These are phyloP conservation scores for Trichonephila inaurata DNA, from an alignment of 1,140 invertebrate species.

Conservation along the genomic window DNA sequence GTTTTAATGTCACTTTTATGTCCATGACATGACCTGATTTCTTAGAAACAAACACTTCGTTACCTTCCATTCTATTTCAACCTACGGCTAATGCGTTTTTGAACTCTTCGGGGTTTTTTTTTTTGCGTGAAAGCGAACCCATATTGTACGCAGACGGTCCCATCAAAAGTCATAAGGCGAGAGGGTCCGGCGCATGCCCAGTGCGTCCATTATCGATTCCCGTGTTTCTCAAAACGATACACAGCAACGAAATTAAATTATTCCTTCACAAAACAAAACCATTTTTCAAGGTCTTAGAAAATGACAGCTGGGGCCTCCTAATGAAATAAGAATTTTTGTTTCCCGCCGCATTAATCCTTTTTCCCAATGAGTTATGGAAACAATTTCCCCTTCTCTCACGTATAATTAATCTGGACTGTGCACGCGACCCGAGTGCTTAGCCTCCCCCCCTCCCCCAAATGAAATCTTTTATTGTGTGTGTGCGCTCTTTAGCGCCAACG, in stretches of 20 bases:
- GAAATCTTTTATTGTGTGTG: neutral
- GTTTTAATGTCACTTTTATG: too few species aligned
- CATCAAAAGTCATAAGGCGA: neutral
- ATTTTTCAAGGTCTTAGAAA: slow-evolving; percentile 17
- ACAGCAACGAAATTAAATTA: slow-evolving; percentile 43
- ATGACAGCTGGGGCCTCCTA: neutral
- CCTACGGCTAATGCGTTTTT: too few species aligned
- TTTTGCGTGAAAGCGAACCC: neutral
- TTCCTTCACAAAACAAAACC: slow-evolving; percentile 44
- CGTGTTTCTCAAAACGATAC: neutral
- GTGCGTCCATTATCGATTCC: neutral
- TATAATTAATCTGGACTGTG: neutral
- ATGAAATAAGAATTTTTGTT: slow-evolving; percentile 39
- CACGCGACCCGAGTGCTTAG: neutral
- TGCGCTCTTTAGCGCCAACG: neutral
- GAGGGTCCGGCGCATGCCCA: neutral
- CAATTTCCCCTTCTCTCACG: neutral
- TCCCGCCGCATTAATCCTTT: neutral
- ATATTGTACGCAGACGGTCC: neutral
- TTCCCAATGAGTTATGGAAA: slow-evolving; percentile 29
- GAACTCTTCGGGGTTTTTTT: too few species aligned
- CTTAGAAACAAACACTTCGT: too few species aligned
- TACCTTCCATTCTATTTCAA: too few species aligned
- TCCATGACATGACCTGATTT: too few species aligned
- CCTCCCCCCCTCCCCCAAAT: neutral